Evolutionary conservation across 2,113 vertebrate genomes (phyloP), one percentile per base, ranked within the genome.

Genomic region (Alces alces): DNA sequence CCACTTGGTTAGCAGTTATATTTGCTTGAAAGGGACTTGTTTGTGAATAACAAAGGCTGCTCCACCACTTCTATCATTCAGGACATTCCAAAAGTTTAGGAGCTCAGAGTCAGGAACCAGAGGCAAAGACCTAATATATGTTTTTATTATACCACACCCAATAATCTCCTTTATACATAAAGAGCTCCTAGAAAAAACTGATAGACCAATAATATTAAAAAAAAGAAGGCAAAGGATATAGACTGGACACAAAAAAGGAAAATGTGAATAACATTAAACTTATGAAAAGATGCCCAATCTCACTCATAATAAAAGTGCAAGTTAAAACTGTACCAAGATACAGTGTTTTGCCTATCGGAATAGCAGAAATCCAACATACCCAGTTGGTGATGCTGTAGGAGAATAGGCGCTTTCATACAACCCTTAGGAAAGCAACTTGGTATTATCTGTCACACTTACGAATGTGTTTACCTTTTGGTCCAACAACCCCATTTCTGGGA

Each of bases 401-500:
- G 10, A 89, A 16, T 11, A 43, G 95, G 23, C 9, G 25, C 33
- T 82, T 66, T 86, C 13, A 16, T 14, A 27, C 25, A 91, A 27
- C 54, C 55, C 43, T 86, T 57, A 89, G 30, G 45, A 30, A 86
- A 87, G 36, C 43, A 60, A 52, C 15, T 57, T 88, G 21, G n/a
- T 54, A 43, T 12, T 54, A 16, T 8, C 50, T 86, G 12, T 78
- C 33, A 70, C 21, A 64, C 54, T 89, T 57, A 60, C 3, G 61
- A 86, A 85, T 27, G 19, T 39, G 5, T 96, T 90, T 96, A 88
- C n/a, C 52, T 97, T 97, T 96, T 79, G 19, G 61, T 91, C 6
- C 19, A 82, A 78, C 25, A 45, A 27, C 19, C 33, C 16, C 15
- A 55, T 89, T 97, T 96, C 96, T 96, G 61, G 17, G 47, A 86